Base-by-base conservation (phyloP, 1,140 invertebrate species). In the Apis laboriosa region DNA sequence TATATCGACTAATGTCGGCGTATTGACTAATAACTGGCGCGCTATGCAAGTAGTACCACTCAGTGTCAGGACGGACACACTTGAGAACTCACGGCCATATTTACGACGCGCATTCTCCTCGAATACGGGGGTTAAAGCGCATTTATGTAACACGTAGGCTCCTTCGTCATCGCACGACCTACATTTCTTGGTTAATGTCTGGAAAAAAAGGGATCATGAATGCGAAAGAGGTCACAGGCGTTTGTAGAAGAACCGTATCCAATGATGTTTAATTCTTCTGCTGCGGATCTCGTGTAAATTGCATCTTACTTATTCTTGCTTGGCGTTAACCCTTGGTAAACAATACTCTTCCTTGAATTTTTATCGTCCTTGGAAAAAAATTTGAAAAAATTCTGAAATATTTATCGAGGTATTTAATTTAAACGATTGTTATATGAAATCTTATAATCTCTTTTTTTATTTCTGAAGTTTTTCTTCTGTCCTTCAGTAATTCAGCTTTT, bases 1-100 rank as follows among this genome's bases (percentile, higher is more conserved):
- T 74, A 60, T 86, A 88, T 89, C 85, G 83, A 88, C 85, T 87
- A 60, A 80, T 55, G 80, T 66, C 71, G n/a, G 49, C 63, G 77
- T 91, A 90, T 90, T 77, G 90, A 90, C 88, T 90, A 87, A 89
- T 87, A 43, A 75, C 63, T 79, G 70, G 75, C 56, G 80, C 55
- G 55, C 49, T 55, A 34, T 55, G 78, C 73, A 84, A 92, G 92
- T 92, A 92, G 92, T 93, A 91, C 90, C 92, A 91, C 85, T 88
- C 90, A 71, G 92, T 92, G 86, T 90, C 90, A 92, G 89, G 88
- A 73, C 89, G 87, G 90, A 86, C 90, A 84, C 76, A 87, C 67
- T 83, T 75, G 60, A 70, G 15, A 79, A 19, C 13, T 43, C 19
- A 24, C 58, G 34, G n/a, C 64, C 64, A 58, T 85, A 80, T 81